phyloP scores from a whole-genome alignment of 2,888 invertebrate genomes.

The Eulithis prunata region DNA sequence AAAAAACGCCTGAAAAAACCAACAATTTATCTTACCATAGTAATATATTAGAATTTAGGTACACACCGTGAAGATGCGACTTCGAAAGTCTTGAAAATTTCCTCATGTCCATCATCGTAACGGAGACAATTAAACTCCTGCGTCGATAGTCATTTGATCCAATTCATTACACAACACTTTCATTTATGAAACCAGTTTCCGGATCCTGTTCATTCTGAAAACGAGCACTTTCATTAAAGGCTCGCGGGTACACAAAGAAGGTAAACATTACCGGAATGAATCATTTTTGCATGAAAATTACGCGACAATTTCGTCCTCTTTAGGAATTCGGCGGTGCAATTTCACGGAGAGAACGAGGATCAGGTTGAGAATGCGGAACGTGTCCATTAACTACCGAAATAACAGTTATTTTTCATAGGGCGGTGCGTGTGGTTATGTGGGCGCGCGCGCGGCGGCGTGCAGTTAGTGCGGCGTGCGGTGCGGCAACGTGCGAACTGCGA shows the following conservation, averaged over 20 bases:
- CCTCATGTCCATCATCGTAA: constrained; percentile 76
- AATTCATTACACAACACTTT: constrained; percentile 76
- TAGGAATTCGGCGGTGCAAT: constrained; percentile 54
- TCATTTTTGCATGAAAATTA: constrained; percentile 47
- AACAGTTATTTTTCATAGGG: constrained; percentile 81
- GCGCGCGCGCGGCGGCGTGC: constrained; percentile 60
- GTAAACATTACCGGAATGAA: constrained; percentile 48
- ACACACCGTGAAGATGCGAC: constrained; percentile 77
- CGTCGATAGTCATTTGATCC: constrained; percentile 63
- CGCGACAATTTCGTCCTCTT: constrained; percentile 54
- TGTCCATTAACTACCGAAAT: constrained; percentile 80
- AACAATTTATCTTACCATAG: too few relatives aligned
- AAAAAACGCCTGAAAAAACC: too few relatives aligned
- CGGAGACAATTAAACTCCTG: constrained; percentile 59
- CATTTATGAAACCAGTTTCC: constrained; percentile 71
- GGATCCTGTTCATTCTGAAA: constrained; percentile 69
- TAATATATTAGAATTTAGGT: constrained; percentile 27
- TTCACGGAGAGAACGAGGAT: constrained; percentile 60
- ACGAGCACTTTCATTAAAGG: constrained; percentile 69
- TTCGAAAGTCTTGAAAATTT: constrained; percentile 75
- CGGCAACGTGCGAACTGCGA: constrained; percentile 62
- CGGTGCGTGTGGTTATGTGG: constrained; percentile 68
- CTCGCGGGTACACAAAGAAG: constrained; percentile 58
- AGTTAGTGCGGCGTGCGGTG: constrained; percentile 58
- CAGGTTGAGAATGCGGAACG: constrained; percentile 77